phyloP scores from a whole-genome alignment of 1,140 invertebrate genomes.

The Helicorthomorpha holstii region DNA sequence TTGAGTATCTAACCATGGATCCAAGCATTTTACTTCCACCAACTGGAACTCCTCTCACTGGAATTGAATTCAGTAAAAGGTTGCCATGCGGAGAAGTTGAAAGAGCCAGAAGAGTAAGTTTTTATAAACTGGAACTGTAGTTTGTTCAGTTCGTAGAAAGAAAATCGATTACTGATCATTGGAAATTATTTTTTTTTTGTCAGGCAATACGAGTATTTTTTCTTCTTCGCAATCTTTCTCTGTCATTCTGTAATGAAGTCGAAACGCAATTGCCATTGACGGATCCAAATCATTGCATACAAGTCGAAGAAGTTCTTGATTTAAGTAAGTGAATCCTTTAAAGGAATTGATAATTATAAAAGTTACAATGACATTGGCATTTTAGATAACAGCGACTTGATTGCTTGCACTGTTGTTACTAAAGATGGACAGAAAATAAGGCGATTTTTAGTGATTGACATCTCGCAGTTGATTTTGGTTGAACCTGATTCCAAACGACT shows the following conservation, averaged over 20 bases:
- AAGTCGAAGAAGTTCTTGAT: slow-evolving; percentile 80
- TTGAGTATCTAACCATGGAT: slow-evolving; percentile 88
- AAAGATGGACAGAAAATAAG: slow-evolving; percentile 77
- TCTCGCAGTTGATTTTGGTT: slow-evolving; percentile 84
- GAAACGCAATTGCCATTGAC: slow-evolving; percentile 84
- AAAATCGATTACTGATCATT: neutral
- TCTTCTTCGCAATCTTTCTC: slow-evolving; percentile 63
- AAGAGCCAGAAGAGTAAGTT: slow-evolving; percentile 52
- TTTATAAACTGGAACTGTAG: neutral
- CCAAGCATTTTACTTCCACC: slow-evolving; percentile 89
- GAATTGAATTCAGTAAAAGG: slow-evolving; percentile 84
- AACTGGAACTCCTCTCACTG: slow-evolving; percentile 89
- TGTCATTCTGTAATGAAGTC: slow-evolving; percentile 57
- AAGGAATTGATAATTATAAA: slow-evolving; percentile 10
- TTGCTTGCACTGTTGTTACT: slow-evolving; percentile 81
- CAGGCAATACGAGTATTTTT: slow-evolving; percentile 88
- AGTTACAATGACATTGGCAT: slow-evolving; percentile 7
- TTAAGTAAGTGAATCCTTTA: slow-evolving; percentile 48
- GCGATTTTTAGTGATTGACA: slow-evolving; percentile 86
- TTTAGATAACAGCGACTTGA: slow-evolving; percentile 88
- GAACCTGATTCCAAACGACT: slow-evolving; percentile 82
- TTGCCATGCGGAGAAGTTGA: slow-evolving; percentile 94
- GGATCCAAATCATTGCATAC: slow-evolving; percentile 70
- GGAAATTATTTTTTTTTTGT: slow-evolving; percentile 11
- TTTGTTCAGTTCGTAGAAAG: neutral